Percentiles rank a stretch among this genome's conserved stretches.
Evolutionary conservation across 2,888 invertebrate genomes (phyloP).

Genomic region (Helleia helle): DNA sequence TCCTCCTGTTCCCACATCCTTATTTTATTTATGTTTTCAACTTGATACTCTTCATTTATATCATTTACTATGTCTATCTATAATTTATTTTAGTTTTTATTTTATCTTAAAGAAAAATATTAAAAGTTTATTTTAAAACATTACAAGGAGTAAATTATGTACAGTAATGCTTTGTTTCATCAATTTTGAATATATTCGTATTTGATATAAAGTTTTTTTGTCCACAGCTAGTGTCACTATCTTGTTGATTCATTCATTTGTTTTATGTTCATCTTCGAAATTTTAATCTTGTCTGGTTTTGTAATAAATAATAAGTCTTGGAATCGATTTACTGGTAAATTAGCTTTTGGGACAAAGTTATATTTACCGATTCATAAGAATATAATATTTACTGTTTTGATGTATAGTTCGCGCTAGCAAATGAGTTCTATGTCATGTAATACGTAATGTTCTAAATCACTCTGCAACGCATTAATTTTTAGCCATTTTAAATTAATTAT

Average conservation of each 20-base stretch:
- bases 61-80: constrained; percentile 25
- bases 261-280: constrained; percentile 4
- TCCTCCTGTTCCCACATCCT: constrained; percentile 43
- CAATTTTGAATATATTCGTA: not conserved
- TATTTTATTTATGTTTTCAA: constrained; percentile 37
- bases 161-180: constrained; percentile 15
- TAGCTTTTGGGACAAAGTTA: too few species aligned
- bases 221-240: not conserved
- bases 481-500: too few species aligned
- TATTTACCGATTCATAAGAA: too few species aligned
- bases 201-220: not conserved
- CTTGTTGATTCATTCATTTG: constrained; percentile 3
- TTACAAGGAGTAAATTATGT: constrained; percentile 70
- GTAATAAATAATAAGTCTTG: constrained; percentile 35
- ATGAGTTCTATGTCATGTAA: too few species aligned
- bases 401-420: too few species aligned
- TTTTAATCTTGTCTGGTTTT: constrained; percentile 16
- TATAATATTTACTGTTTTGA: too few species aligned
- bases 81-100: constrained; percentile 24
- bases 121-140: constrained; percentile 63
- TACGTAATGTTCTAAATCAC: too few species aligned
- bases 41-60: constrained; percentile 35
- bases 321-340: constrained; percentile 62
- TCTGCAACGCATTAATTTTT: too few species aligned
- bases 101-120: constrained; percentile 31